These are phyloP conservation scores for Phaonia tiefii DNA, from an alignment of 2,888 invertebrate species.

Conservation along the genomic window DNA sequence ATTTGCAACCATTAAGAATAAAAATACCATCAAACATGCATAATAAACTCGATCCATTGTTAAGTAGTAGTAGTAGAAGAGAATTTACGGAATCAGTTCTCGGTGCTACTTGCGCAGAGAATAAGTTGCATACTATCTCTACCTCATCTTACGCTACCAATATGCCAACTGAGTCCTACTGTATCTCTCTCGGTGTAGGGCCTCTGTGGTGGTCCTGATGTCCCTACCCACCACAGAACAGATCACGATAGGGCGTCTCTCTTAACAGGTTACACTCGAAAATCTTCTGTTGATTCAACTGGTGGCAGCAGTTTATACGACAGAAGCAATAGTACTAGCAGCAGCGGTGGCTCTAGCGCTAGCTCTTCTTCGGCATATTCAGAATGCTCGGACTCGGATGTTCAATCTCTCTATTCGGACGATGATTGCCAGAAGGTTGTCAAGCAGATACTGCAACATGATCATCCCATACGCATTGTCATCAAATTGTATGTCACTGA, in stretches of 20 bases:
- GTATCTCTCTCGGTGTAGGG: conserved; percentile 97
- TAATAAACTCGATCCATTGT: conserved; percentile 81
- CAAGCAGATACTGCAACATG: conserved; percentile 85
- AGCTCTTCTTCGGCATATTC: conserved; percentile 74
- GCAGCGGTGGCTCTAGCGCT: conserved; percentile 73
- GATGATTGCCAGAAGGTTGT: conserved; percentile 82
- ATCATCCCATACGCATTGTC: conserved; percentile 86
- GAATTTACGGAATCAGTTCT: conserved; percentile 78
- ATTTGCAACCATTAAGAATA: conserved; percentile 77
- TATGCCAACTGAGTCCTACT: conserved; percentile 87
- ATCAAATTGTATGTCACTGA: conserved; percentile 90
- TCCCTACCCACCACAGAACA: conserved; percentile 86
- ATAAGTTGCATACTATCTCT: conserved; percentile 79
- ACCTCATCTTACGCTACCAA: conserved; percentile 85
- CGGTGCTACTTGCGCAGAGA: conserved; percentile 73
- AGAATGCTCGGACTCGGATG: conserved; percentile 79
- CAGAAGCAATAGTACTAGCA: conserved; percentile 70
- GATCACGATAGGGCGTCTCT: conserved; percentile 82
- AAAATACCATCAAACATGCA: conserved; percentile 80
- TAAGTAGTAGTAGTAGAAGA: conserved; percentile 80
- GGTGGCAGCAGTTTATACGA: conserved; percentile 76
- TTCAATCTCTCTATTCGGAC: conserved; percentile 78
- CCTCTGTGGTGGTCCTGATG: conserved; percentile 99
- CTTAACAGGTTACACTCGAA: conserved; percentile 80
- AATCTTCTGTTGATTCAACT: conserved; percentile 80